Conservation (phyloP, 2,113 vertebrate genomes). For the Empidonax alnorum region DNA sequence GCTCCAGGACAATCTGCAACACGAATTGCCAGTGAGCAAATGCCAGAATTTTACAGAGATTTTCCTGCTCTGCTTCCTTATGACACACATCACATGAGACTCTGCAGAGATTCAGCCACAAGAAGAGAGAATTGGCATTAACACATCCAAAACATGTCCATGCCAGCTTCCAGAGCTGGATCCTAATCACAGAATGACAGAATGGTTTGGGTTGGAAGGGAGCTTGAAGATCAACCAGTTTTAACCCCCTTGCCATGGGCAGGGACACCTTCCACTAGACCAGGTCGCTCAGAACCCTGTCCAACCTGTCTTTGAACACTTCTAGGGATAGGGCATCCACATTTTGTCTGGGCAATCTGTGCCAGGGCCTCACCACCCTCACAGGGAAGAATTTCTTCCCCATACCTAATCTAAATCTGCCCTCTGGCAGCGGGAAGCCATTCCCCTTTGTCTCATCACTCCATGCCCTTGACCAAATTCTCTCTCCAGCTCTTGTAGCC, state of each 20-base stretch:
- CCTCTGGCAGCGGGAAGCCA: background rate
- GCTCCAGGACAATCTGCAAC: background rate
- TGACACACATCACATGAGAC: background rate
- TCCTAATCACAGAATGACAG: background rate
- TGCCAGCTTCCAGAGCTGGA: background rate
- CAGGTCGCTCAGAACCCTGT: background rate
- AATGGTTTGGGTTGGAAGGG: background rate
- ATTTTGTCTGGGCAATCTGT: background rate
- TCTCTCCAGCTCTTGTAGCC: background rate
- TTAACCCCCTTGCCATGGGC: background rate
- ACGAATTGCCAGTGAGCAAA: background rate
- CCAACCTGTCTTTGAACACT: background rate
- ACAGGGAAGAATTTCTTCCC: background rate
- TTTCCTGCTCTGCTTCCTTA: background rate
- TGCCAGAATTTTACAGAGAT: background rate
- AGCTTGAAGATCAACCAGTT: background rate
- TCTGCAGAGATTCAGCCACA: background rate
- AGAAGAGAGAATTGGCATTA: background rate
- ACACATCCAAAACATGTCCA: background rate
- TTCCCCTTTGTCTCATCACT: background rate
- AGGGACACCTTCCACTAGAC: background rate
- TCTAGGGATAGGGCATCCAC: background rate
- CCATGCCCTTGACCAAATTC: accelerated
- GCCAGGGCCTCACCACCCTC: background rate
- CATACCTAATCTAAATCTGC: background rate